These are phyloP conservation scores for Crocidura indochinensis DNA, from an alignment of 2,797 vertebrate species.

Conservation along the genomic window DNA sequence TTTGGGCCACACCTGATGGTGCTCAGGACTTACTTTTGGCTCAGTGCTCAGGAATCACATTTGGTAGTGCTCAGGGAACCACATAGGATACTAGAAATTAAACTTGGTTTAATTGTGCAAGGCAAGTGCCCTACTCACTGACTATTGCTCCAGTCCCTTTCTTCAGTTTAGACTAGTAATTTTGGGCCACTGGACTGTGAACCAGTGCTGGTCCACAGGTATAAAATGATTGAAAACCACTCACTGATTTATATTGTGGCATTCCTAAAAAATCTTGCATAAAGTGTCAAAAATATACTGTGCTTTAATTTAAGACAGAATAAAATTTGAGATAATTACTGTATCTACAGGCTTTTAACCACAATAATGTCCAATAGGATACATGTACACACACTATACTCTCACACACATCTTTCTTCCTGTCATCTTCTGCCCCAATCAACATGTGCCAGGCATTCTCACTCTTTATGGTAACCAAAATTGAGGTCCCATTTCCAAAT, in stretches of 20 bases:
- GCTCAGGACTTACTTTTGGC: too few relatives aligned
- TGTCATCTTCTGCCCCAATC: background rate
- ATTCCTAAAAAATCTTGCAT: constrained; percentile 28
- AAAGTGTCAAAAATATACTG: background rate
- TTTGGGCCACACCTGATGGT: too few relatives aligned
- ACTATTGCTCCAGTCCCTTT: too few relatives aligned
- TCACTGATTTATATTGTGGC: background rate
- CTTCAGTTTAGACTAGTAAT: too few relatives aligned
- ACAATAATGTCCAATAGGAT: background rate
- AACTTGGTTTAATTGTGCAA: too few relatives aligned
- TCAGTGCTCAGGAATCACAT: too few relatives aligned
- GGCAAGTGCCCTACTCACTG: too few relatives aligned
- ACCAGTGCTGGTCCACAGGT: too few relatives aligned
- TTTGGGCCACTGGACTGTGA: too few relatives aligned
- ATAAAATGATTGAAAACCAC: too few relatives aligned
- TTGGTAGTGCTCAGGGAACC: too few relatives aligned
- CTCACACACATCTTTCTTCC: background rate
- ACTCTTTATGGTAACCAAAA: background rate
- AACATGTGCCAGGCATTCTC: background rate
- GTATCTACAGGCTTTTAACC: background rate
- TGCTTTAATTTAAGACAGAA: constrained; percentile 13
- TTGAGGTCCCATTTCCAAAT: background rate
- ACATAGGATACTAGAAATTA: too few relatives aligned
- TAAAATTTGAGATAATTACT: background rate
- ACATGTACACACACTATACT: background rate